phyloP scores from a whole-genome alignment of 2,113 vertebrate genomes.

The Tichodroma muraria region DNA sequence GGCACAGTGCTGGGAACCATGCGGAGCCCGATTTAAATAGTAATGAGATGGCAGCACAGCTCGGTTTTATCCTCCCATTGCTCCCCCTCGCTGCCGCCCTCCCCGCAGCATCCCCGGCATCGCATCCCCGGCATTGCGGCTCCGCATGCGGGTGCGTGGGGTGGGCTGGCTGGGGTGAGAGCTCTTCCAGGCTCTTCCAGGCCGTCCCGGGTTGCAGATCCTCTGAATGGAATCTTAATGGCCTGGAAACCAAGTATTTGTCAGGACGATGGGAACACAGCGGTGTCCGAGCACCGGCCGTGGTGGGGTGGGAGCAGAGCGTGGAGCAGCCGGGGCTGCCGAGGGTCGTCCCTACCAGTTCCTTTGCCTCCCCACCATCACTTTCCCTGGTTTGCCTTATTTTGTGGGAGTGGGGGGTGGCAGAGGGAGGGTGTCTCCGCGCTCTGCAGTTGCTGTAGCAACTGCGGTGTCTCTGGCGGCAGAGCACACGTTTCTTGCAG shows the following conservation, averaged over 20 bases:
- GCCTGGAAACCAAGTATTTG: not conserved
- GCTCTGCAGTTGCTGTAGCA: constrained; percentile 57
- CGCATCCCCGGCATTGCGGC: not conserved
- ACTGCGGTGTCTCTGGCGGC: constrained; percentile 22
- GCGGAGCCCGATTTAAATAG: not conserved
- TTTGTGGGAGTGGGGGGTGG: not conserved
- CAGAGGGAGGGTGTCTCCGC: not conserved
- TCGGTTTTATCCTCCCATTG: not conserved
- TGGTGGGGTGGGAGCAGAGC: not conserved
- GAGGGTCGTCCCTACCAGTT: not conserved
- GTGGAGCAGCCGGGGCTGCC: not conserved
- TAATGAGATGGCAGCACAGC: not conserved
- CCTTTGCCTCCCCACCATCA: not conserved
- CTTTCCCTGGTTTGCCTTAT: not conserved
- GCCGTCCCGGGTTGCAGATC: not conserved
- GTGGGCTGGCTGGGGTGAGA: not conserved
- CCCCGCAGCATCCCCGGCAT: not conserved
- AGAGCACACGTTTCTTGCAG: not conserved
- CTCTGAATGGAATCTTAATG: not conserved
- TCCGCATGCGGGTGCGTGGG: not conserved
- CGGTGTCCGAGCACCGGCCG: accelerated
- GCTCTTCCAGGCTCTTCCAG: too few species aligned
- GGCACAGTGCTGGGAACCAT: not conserved
- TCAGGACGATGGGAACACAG: not conserved
- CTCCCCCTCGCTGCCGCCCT: not conserved